phyloP scores from a whole-genome alignment of 2,113 vertebrate species.

The Gasterosteus aculeatus region DNA sequence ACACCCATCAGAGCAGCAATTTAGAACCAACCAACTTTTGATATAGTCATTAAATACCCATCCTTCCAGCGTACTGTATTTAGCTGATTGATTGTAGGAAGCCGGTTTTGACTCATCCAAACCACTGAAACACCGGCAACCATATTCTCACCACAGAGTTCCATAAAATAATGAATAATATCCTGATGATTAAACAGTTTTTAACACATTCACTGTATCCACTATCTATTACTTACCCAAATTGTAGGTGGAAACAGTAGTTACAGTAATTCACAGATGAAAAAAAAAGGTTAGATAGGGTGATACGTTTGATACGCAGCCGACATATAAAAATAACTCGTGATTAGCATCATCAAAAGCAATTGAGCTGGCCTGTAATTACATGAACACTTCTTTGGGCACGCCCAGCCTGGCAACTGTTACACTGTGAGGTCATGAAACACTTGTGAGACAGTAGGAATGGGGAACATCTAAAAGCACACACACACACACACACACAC shows the following conservation, averaged over 20 bases:
- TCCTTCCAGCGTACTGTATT: not conserved
- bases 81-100: not conserved
- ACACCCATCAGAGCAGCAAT: not conserved
- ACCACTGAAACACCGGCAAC: not conserved
- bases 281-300: too few relatives aligned
- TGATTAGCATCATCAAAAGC: conserved; percentile 18
- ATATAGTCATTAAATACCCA: not conserved
- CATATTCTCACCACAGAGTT: not conserved
- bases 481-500: conserved; percentile 14
- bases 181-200: not conserved
- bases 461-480: conserved; percentile 59
- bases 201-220: not conserved
- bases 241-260: not conserved
- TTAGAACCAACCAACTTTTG: not conserved
- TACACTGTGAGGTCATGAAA: conserved; percentile 38
- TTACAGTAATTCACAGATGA: too few relatives aligned
- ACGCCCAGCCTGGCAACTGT: conserved; percentile 33
- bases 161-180: not conserved
- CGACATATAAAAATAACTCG: too few relatives aligned
- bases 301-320: too few relatives aligned
- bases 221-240: not conserved
- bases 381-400: conserved; percentile 25
- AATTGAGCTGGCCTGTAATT: conserved; percentile 42
- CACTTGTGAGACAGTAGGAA: conserved; percentile 49
- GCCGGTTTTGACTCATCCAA: not conserved